Conservation (phyloP, 2,113 vertebrate species). For the Gavia stellata region DNA sequence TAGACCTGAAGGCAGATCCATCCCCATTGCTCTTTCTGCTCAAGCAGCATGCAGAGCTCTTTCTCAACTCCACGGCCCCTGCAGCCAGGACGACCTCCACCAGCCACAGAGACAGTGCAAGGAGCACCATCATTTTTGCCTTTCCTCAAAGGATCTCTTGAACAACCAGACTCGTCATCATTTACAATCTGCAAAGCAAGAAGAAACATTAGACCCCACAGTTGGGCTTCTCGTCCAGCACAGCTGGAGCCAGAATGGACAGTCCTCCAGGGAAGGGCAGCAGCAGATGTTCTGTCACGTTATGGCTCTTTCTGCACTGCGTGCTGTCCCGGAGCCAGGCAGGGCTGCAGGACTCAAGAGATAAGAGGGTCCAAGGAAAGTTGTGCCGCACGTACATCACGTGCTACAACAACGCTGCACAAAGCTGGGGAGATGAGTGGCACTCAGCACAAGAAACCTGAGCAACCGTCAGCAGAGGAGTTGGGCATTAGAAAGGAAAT, state of each 20-base stretch:
- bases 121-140: neutral
- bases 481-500: neutral
- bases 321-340: neutral
- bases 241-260: neutral
- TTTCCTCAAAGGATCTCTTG: neutral
- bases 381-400: neutral
- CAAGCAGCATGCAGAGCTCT: neutral
- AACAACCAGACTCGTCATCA: neutral
- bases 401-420: rapidly evolving
- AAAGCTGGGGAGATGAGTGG: rapidly evolving
- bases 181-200: neutral
- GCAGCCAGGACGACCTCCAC: neutral
- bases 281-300: neutral
- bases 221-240: neutral
- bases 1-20: neutral
- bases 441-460: neutral
- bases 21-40: neutral
- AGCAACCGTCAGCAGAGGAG: neutral
- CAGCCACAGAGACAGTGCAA: neutral
- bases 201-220: neutral
- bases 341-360: neutral
- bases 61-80: rapidly evolving
- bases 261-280: neutral
- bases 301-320: rapidly evolving
- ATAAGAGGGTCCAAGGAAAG: neutral